Conservation (phyloP, 1,140 invertebrate species). For the Meteorus sp. region DNA sequence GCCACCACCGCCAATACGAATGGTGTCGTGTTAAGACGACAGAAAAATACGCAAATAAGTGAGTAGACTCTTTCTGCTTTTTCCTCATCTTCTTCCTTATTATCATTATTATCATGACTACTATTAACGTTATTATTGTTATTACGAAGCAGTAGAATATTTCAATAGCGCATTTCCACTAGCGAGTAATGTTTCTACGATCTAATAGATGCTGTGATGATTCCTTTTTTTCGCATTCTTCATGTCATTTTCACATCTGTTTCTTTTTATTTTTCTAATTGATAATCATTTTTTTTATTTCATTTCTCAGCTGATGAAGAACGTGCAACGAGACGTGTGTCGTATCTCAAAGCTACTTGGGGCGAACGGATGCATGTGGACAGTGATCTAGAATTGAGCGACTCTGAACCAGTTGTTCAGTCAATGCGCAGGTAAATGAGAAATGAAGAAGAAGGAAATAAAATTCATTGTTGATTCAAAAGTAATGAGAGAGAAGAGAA, state of each 20-base stretch:
- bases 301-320: slow-evolving; percentile 72
- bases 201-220: no score
- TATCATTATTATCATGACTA: no score
- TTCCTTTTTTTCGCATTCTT: no score
- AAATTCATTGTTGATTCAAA: not conserved
- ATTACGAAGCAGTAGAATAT: no score
- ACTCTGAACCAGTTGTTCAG: slow-evolving; percentile 64
- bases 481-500: not conserved
- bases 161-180: not conserved
- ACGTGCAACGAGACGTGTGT: slow-evolving; percentile 81
- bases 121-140: no score
- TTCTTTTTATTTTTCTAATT: slow-evolving; percentile 20
- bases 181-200: no score
- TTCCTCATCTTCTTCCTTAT: no score
- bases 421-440: slow-evolving; percentile 62
- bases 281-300: slow-evolving; percentile 26
- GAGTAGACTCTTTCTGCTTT: no score
- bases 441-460: not conserved
- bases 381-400: slow-evolving; percentile 68
- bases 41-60: slow-evolving; percentile 61
- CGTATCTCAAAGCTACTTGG: slow-evolving; percentile 87
- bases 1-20: slow-evolving; percentile 43
- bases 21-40: slow-evolving; percentile 63
- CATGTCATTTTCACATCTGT: no score
- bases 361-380: slow-evolving; percentile 70